Base-by-base conservation (phyloP, 1,140 invertebrate genomes). In the Drosophila albomicans region DNA sequence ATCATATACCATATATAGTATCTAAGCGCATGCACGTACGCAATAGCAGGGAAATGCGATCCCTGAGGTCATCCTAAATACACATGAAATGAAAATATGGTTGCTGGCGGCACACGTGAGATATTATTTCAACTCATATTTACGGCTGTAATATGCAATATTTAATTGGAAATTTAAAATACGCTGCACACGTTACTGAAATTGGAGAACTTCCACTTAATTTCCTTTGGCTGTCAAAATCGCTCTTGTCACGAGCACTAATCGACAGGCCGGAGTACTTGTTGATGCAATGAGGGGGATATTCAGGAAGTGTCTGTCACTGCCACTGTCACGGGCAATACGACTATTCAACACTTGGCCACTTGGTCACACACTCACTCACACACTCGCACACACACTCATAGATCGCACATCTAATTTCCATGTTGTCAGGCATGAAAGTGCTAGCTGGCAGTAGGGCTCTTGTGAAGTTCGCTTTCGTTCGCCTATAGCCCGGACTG, bases 191-290 rank as follows among this genome's bases (percentile, higher is more conserved):
- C 52, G 41, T 15, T 32, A 2, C 10, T 25, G 20, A 43, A 49
- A 58, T 75, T 25, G 41, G 15, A 58, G 45, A 63, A 63, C 67
- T 57, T 69, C 41, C 66, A 56, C 66, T 63, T 64, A 63, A 75
- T 75, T 75, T 75, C 72, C 72, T 56, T 25, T 7, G 15, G 38
- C 72, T 70, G 72, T 63, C 71, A 54, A 28, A 38, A 59, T 28
- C 38, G 64, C 32, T 35, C 58, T 54, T 75, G 57, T 57, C 58
- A 41, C 0, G 49, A 59, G 8, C 35, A 62, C 32, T 35, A 63
- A 70, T 69, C 51, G 66, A 75, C 72, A 69, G 65, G 5, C 16
- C 30, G 35, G 49, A 54, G 56, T 35, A 32, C 56, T 59, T 30
- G 65, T 68, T 68, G 56, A 68, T 59, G 35, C 35, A 10, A 13